Evolutionary conservation across 2,888 invertebrate genomes (phyloP), one percentile per base, ranked within the genome.

Genomic region (Synanthedon formicaeformis): DNA sequence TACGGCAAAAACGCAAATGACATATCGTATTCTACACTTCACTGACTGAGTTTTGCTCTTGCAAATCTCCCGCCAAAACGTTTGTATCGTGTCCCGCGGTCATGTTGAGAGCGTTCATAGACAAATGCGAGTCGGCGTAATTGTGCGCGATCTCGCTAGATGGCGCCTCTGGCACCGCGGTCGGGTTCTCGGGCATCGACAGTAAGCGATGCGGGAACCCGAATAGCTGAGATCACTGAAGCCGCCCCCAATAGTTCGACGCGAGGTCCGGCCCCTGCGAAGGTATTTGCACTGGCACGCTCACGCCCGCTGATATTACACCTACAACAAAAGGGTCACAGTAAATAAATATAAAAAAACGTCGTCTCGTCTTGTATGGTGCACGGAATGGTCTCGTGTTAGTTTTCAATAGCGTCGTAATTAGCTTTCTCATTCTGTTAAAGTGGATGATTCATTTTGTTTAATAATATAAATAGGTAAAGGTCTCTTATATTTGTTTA

Each of bases 161-260:
- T 79, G 84, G 83, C 67, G 81, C 65, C 71, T 81, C 81, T 53
- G 76, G 71, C 60, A 77, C 60, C 57, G 63, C 67, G 58, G 60
- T 78, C 90, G 90, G 90, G 89, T 90, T 91, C 77, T 90, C 90
- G 59, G 88, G 88, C 90, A 90, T 83, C 75, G 81, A 90, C 82
- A 93, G 90, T 57, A 93, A 88, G 76, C 93, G 91, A 84, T 93
- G 91, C 74, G 93, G 92, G 89, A 94, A 93, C 91, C 94, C 94
- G 90, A 94, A 94, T 72, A 95, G 93, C 91, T 94, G 93, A 86
- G 94, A 95, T 96, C 97, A 94, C 92, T 94, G 96, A 83, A 96
- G 92, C 81, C 96, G 89, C 41, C 95, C 94, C 96, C 96, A 96
- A 84, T 96, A 96, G 89, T 94, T 95, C 51, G 90, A 88, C 63